phyloP scores from a whole-genome alignment of 2,888 invertebrate genomes.

The Minunthozetes semirufus region DNA sequence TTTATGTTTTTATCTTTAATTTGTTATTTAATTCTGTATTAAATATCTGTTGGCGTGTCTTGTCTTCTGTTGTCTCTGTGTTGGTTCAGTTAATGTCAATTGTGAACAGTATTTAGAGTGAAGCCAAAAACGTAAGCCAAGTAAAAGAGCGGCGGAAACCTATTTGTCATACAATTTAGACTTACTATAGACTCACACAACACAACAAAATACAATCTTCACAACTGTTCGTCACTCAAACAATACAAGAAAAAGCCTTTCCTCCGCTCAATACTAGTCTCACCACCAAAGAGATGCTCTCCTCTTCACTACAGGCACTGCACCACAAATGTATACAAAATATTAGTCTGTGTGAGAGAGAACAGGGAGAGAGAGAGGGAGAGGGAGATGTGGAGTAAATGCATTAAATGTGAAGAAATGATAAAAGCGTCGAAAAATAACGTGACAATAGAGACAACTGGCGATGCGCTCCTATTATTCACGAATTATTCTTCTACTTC shows the following conservation, averaged over 20 bases:
- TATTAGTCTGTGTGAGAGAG: neutral
- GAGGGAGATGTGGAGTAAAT: constrained; percentile 1
- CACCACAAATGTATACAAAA: neutral
- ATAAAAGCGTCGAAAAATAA: neutral
- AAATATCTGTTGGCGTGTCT: constrained; percentile 22
- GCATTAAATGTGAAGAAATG: constrained; percentile 16
- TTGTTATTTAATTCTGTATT: constrained; percentile 16
- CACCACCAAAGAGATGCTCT: constrained; percentile 5
- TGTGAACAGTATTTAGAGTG: constrained; percentile 27
- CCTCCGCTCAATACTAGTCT: neutral
- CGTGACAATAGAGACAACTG: constrained; percentile 31
- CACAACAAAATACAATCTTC: neutral
- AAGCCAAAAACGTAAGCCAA: constrained; percentile 1
- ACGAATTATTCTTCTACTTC: constrained; percentile 24
- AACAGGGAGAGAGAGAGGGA: neutral
- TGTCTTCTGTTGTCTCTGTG: constrained; percentile 13
- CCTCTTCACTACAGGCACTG: neutral
- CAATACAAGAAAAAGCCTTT: constrained; percentile 21
- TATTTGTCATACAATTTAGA: constrained; percentile 23
- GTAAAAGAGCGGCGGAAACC: constrained; percentile 9
- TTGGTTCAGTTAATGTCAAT: constrained; percentile 16
- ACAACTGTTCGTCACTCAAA: constrained; percentile 14
- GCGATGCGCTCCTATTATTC: constrained; percentile 23
- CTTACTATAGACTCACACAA: constrained; percentile 1
- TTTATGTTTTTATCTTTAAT: neutral